phyloP scores from a whole-genome alignment of 2,113 vertebrate genomes.

The Cyanoramphus novaezelandiae region DNA sequence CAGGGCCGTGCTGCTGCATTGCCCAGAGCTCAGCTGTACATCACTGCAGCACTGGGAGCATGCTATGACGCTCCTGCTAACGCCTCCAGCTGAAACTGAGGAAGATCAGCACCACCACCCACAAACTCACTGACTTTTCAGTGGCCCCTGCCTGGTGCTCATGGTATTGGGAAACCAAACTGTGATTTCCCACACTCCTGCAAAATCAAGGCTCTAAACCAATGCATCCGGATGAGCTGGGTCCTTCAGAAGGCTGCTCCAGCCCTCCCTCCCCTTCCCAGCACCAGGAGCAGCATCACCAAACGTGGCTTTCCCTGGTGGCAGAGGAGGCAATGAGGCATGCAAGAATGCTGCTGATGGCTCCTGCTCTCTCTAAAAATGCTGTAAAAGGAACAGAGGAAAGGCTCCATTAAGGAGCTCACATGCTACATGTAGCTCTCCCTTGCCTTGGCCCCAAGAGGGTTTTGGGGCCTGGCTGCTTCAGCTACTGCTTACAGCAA shows the following conservation, averaged over 20 bases:
- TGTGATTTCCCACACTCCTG: background rate
- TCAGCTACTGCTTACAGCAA: background rate
- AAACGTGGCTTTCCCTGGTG: accelerated
- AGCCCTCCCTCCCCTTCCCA: background rate
- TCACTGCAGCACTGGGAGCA: accelerated
- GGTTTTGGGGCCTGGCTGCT: background rate
- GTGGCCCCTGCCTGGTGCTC: background rate
- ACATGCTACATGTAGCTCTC: background rate
- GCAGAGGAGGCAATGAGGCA: background rate
- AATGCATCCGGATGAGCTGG: accelerated
- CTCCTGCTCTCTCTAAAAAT: background rate
- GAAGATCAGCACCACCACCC: background rate
- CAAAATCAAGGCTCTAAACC: background rate
- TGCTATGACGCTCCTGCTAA: background rate
- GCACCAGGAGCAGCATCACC: background rate
- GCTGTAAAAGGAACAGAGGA: accelerated
- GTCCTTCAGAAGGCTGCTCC: background rate
- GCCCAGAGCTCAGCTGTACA: background rate
- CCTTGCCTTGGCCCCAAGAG: background rate
- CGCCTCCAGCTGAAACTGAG: background rate
- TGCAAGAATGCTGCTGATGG: background rate
- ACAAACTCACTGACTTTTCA: background rate
- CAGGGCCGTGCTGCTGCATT: accelerated
- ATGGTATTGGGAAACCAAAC: background rate
- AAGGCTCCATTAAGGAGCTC: accelerated